These are phyloP conservation scores for Myotis pilosus DNA, from an alignment of 2,797 vertebrate genomes.

Conservation along the genomic window DNA sequence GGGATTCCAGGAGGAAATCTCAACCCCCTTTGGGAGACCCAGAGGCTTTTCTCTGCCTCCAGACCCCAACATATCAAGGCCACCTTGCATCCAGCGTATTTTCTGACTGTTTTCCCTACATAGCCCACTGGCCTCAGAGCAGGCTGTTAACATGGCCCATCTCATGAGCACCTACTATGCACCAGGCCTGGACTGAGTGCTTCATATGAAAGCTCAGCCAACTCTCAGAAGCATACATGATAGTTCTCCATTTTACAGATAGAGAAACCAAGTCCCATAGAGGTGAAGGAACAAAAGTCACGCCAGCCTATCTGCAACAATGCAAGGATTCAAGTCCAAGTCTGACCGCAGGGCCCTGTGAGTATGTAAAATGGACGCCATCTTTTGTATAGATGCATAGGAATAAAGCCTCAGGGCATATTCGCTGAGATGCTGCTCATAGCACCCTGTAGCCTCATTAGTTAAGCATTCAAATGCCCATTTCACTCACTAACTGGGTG, in stretches of 20 bases:
- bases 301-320: not conserved
- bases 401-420: not conserved
- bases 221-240: not conserved
- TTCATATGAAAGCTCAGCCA: not conserved
- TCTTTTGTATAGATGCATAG: not conserved
- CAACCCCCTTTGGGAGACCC: not conserved
- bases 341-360: not conserved
- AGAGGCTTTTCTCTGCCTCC: not conserved
- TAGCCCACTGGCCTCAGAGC: not conserved
- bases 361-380: not conserved
- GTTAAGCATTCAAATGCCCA: not conserved
- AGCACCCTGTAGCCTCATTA: rapidly evolving
- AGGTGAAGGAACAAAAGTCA: not conserved
- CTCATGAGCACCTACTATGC: not conserved
- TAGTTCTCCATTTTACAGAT: not conserved
- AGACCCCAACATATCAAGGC: not conserved
- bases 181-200: not conserved
- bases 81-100: not conserved
- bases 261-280: not conserved
- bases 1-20: not conserved
- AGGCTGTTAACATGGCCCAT: not conserved
- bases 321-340: not conserved
- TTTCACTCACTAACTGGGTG: not conserved
- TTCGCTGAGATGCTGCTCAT: rapidly evolving
- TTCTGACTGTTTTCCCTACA: not conserved